phyloP scores from a whole-genome alignment of 2,888 invertebrate species.

The Euphydryas editha region DNA sequence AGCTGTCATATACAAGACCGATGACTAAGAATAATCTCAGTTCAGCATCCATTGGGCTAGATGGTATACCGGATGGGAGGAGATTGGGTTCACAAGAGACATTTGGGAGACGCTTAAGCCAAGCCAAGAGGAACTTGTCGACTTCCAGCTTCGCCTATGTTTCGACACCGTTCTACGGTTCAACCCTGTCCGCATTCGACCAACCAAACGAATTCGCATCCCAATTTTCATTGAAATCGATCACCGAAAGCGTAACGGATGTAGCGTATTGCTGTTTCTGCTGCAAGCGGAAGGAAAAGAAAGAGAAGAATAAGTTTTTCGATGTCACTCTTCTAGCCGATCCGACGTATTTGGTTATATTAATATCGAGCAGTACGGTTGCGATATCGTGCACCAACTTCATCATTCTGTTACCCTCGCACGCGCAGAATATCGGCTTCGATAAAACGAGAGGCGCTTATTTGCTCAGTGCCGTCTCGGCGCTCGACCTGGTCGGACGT shows the following conservation, averaged over 20 bases:
- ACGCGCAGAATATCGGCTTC: slow-evolving; percentile 88
- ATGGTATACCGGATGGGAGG: slow-evolving; percentile 79
- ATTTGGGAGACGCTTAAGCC: slow-evolving; percentile 64
- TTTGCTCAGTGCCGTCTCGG: slow-evolving; percentile 91
- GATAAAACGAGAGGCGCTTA: slow-evolving; percentile 88
- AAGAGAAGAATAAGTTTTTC: slow-evolving; percentile 86
- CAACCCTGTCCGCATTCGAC: slow-evolving; percentile 89
- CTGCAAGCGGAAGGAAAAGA: slow-evolving; percentile 65
- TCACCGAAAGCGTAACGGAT: slow-evolving; percentile 83
- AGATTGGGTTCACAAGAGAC: slow-evolving; percentile 70
- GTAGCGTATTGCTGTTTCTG: slow-evolving; percentile 74
- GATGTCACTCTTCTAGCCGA: slow-evolving; percentile 88
- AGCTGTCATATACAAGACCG: slow-evolving; percentile 64
- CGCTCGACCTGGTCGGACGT: slow-evolving; percentile 91
- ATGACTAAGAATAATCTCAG: slow-evolving; percentile 77
- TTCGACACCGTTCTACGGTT: slow-evolving; percentile 93
- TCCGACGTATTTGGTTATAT: slow-evolving; percentile 90
- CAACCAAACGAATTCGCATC: slow-evolving; percentile 91
- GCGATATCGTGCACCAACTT: slow-evolving; percentile 95
- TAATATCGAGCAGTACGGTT: slow-evolving; percentile 92
- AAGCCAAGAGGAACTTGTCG: slow-evolving; percentile 86
- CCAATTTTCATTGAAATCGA: slow-evolving; percentile 88
- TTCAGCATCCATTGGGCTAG: slow-evolving; percentile 83
- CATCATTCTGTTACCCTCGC: slow-evolving; percentile 91
- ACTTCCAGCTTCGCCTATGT: slow-evolving; percentile 93